Base-by-base conservation (phyloP, 2,113 vertebrate species). In the Muntiacus muntjak region DNA sequence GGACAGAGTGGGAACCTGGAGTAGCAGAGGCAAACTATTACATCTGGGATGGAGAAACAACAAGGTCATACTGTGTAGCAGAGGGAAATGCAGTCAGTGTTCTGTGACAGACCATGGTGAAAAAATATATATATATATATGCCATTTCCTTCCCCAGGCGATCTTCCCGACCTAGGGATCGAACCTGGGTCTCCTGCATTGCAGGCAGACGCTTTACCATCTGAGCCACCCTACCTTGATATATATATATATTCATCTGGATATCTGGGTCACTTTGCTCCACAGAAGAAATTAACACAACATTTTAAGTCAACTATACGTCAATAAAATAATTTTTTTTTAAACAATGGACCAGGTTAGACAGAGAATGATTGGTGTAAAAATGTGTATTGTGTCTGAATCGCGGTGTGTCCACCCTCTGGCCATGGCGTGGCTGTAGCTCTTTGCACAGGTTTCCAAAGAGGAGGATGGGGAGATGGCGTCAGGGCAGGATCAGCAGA, bases 341-440 rank as follows among this genome's bases (percentile, higher is more conserved):
- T 0, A 0, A 19, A 13, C 47, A 50, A 43, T 15, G 33, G 36
- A n/a, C 19, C 11, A 33, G 78, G 33, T n/a, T 8, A 21, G n/a
- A n/a, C n/a, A n/a, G 43, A 78, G 55, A 64, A 36, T 50, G 7
- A 17, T 64, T 15, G 5, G 25, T 8, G 11, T 21, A 9, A 26
- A 85, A 12, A 58, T 50, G 13, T 17, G 0, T 9, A 12, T 17
- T 47, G 25, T 33, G 28, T 43, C 50, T 16, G 21, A 54, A 45
- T 33, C 12, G 43, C 5, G 0, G 10, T 13, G 85, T 52, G 50
- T 94, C 71, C 1, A 0, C 21, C 86, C 90, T 62, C 83, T 10
- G 45, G 82, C n/a, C 26, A 9, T 0, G 21, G 71, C 13, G 3
- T 13, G 30, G 52, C 25, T 43, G 11, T 33, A n/a, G 21, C 33